phyloP scores from a whole-genome alignment of 1,140 invertebrate species.

The Phymorhynchus buccinoides region DNA sequence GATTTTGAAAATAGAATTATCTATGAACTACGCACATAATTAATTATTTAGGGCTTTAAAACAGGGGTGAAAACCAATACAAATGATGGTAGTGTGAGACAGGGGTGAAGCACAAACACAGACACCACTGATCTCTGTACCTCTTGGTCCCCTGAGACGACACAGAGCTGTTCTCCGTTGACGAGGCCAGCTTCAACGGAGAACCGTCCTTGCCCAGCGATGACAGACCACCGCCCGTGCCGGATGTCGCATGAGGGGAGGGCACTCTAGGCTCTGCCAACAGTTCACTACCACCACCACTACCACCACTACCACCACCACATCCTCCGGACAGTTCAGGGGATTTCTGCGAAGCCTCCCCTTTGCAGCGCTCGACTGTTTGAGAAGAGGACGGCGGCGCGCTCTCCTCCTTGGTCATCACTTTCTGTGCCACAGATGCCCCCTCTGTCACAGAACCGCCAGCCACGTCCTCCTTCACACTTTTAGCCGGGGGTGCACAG shows the following conservation, averaged over 20 bases:
- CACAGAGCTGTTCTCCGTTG: not conserved
- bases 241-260: not conserved
- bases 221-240: not conserved
- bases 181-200: not conserved
- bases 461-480: not conserved
- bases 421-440: not conserved
- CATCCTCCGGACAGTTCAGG: not conserved
- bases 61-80: too few relatives aligned
- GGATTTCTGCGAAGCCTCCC: not conserved
- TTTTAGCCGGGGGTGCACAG: not conserved
- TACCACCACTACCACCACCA: not conserved
- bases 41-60: too few relatives aligned
- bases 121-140: not conserved
- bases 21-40: too few relatives aligned
- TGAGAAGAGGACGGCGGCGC: not conserved
- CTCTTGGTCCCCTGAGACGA: constrained; percentile 26
- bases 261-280: constrained; percentile 1
- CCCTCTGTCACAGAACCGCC: not conserved
- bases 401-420: constrained; percentile 10
- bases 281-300: constrained; percentile 33
- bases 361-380: not conserved
- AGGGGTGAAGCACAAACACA: too few relatives aligned
- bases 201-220: not conserved
- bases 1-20: too few relatives aligned
- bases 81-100: too few relatives aligned